These are phyloP conservation scores for Thalassophryne amazonica DNA, from an alignment of 2,797 vertebrate species.

Conservation along the genomic window DNA sequence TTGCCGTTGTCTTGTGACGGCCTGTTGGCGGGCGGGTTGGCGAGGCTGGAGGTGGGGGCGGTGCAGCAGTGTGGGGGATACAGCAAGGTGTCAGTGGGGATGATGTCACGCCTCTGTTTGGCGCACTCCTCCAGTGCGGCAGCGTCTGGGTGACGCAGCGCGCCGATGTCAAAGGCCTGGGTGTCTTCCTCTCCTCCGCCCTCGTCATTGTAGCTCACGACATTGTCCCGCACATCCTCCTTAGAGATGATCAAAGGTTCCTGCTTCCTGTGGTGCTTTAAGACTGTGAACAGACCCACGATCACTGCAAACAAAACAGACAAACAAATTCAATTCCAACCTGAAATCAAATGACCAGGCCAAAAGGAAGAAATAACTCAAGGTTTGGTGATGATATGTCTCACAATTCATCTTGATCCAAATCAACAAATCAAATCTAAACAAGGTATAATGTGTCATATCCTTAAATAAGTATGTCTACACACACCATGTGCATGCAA, in stretches of 20 bases:
- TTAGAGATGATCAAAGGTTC: conserved; percentile 95
- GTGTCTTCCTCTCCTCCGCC: conserved; percentile 95
- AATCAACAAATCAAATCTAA: background rate
- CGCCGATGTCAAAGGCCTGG: conserved; percentile 93
- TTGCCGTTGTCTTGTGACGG: conserved; percentile 82
- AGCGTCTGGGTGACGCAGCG: conserved; percentile 86
- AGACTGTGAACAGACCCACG: conserved; percentile 87
- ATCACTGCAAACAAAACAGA: conserved; percentile 76
- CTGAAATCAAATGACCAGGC: background rate
- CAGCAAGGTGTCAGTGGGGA: conserved; percentile 86
- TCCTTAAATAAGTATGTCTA: background rate
- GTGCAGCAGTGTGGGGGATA: conserved; percentile 60
- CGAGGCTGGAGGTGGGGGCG: conserved; percentile 61
- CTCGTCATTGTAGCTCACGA: conserved; percentile 94
- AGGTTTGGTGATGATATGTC: background rate
- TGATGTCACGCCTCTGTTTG: conserved; percentile 88
- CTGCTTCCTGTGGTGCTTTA: conserved; percentile 88
- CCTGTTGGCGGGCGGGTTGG: conserved; percentile 67
- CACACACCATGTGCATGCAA: background rate
- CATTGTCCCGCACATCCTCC: conserved; percentile 94
- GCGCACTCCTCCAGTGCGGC: conserved; percentile 82
- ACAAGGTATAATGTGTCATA: background rate
- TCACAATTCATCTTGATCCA: background rate
- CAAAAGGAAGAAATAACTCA: background rate
- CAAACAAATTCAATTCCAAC: background rate